These are phyloP conservation scores for Melanotus villosus DNA, from an alignment of 2,888 invertebrate genomes.

Conservation along the genomic window DNA sequence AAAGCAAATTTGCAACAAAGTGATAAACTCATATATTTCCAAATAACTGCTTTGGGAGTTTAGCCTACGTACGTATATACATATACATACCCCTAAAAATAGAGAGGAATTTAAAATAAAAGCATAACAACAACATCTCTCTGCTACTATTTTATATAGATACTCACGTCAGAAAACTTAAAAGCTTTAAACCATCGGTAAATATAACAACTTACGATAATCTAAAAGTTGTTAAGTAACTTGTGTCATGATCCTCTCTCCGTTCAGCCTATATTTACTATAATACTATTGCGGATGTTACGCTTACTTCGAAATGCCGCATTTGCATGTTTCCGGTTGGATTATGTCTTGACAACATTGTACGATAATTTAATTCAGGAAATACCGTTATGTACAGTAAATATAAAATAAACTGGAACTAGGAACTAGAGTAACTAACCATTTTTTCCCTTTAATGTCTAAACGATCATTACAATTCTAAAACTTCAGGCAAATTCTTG, in stretches of 20 bases:
- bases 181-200: background rate
- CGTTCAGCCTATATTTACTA: too few species aligned
- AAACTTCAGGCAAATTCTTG: too few species aligned
- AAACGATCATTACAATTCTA: too few species aligned
- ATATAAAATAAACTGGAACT: background rate
- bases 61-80: too few species aligned
- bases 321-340: constrained; percentile 23
- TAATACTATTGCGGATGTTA: constrained; percentile 1
- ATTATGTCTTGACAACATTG: constrained; percentile 8
- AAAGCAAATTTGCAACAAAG: too few species aligned
- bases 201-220: background rate
- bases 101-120: constrained; percentile 8
- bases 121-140: constrained; percentile 5
- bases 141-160: background rate
- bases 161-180: too few species aligned
- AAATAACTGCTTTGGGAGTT: too few species aligned
- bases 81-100: constrained; percentile 15
- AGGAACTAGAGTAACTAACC: too few species aligned
- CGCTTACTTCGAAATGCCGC: constrained; percentile 14
- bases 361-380: constrained; percentile 12
- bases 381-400: constrained; percentile 3
- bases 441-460: too few species aligned
- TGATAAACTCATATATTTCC: too few species aligned
- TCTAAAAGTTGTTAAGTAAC: background rate
- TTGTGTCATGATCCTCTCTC: too few species aligned